Evolutionary conservation across 2,797 vertebrate species (phyloP).

Genomic region (Coregonus sp.): DNA sequence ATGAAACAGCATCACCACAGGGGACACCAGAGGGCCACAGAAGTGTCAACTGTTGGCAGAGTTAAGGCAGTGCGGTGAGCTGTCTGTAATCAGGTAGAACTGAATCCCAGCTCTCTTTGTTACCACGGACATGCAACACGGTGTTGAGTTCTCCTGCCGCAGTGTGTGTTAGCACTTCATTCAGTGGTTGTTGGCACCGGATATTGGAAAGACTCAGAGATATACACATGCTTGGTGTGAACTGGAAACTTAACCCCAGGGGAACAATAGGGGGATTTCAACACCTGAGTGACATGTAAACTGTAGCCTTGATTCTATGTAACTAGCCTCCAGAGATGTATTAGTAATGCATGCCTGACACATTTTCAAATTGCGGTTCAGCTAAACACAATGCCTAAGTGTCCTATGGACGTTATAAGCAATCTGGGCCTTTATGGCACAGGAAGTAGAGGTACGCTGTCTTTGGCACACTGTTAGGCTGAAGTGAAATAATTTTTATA

Average conservation of each 20-base stretch:
- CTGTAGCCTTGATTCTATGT: conserved; percentile 26
- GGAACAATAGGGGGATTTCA: conserved; percentile 22
- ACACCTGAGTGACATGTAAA: conserved; percentile 47
- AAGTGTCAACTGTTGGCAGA: conserved; percentile 38
- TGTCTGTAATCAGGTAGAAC: conserved; percentile 34
- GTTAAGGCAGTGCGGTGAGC: conserved; percentile 30
- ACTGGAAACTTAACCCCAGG: conserved; percentile 53
- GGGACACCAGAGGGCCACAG: conserved; percentile 15
- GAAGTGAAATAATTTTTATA: neutral
- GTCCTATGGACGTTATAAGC: neutral
- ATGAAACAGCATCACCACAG: conserved; percentile 7
- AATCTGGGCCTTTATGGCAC: neutral
- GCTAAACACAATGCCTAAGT: neutral
- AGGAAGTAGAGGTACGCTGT: neutral
- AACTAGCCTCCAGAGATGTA: conserved; percentile 44
- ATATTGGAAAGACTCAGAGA: conserved; percentile 43
- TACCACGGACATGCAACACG: conserved; percentile 24
- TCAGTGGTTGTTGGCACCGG: conserved; percentile 33
- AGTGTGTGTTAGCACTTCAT: conserved; percentile 4
- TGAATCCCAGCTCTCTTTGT: conserved; percentile 56
- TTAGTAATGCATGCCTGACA: conserved; percentile 56
- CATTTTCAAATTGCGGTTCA: conserved; percentile 32
- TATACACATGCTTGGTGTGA: conserved; percentile 51
- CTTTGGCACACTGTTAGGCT: conserved; percentile 14
- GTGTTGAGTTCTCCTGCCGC: conserved; percentile 59